These are phyloP conservation scores for Antechinus flavipes DNA, from an alignment of 2,113 vertebrate species.

Conservation along the genomic window DNA sequence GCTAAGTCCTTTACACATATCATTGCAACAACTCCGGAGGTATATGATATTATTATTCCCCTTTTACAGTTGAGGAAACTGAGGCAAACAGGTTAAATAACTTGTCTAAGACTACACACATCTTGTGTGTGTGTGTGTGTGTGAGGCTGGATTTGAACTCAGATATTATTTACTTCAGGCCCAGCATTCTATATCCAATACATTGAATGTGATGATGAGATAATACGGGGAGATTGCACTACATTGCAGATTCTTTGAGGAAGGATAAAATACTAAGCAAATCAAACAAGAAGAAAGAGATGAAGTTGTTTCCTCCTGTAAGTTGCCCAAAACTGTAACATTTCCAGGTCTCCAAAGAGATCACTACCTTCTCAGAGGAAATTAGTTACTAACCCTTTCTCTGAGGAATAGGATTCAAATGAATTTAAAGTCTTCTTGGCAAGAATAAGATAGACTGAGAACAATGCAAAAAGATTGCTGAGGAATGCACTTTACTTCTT, in stretches of 20 bases:
- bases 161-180: not conserved
- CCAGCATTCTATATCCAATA: not conserved
- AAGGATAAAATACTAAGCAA: not conserved
- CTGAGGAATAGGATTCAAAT: not conserved
- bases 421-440: not conserved
- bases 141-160: not conserved
- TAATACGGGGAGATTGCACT: not conserved
- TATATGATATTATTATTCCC: not conserved
- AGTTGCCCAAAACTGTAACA: not conserved
- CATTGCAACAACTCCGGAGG: not conserved
- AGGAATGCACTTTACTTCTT: conserved; percentile 55
- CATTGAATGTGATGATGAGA: not conserved
- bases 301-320: not conserved
- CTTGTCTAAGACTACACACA: not conserved
- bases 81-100: not conserved
- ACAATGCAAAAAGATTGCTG: not conserved
- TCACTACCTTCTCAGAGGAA: not conserved
- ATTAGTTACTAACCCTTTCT: not conserved
- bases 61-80: not conserved
- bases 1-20: not conserved
- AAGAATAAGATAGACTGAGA: not conserved
- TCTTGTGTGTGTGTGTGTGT: not conserved
- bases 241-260: not conserved
- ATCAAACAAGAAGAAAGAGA: not conserved
- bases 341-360: not conserved